Evolutionary conservation across 2,888 invertebrate species (phyloP).

Genomic region (Tuta absoluta): DNA sequence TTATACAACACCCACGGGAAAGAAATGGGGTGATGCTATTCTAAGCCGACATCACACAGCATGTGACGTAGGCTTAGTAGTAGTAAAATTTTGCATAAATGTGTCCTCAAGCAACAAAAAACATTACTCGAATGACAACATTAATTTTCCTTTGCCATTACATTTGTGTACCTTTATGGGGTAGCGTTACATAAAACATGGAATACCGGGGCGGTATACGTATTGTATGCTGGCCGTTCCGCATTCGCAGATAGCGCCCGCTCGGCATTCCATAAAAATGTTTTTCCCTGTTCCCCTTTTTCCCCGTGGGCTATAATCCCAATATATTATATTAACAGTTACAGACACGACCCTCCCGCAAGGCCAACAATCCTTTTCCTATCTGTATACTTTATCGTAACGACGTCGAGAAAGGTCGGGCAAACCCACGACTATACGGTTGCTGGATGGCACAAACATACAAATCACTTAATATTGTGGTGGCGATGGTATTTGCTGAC

Average conservation of each 20-base stretch:
- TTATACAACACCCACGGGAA: too few species aligned
- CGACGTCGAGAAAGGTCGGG: constrained; percentile 42
- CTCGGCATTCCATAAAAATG: constrained; percentile 33
- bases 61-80: too few species aligned
- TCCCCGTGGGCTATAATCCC: constrained; percentile 34
- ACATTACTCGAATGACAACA: constrained; percentile 9
- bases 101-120: not conserved
- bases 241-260: constrained; percentile 22
- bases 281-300: constrained; percentile 30
- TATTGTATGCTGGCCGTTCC: constrained; percentile 9
- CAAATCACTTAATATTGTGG: constrained; percentile 25
- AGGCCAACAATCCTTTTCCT: constrained; percentile 45
- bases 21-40: too few species aligned
- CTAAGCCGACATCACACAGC: too few species aligned
- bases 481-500: constrained; percentile 11
- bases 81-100: not conserved
- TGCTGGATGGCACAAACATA: constrained; percentile 27
- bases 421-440: constrained; percentile 33
- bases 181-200: constrained; percentile 20
- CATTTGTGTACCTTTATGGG: constrained; percentile 15
- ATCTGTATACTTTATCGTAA: constrained; percentile 47
- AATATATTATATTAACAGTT: constrained; percentile 46
- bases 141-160: constrained; percentile 14
- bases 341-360: constrained; percentile 36
- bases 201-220: constrained; percentile 12